Percentiles rank a stretch among this genome's conserved stretches.
Evolutionary conservation across 2,113 vertebrate genomes (phyloP).

Genomic region (Struthio camelus): DNA sequence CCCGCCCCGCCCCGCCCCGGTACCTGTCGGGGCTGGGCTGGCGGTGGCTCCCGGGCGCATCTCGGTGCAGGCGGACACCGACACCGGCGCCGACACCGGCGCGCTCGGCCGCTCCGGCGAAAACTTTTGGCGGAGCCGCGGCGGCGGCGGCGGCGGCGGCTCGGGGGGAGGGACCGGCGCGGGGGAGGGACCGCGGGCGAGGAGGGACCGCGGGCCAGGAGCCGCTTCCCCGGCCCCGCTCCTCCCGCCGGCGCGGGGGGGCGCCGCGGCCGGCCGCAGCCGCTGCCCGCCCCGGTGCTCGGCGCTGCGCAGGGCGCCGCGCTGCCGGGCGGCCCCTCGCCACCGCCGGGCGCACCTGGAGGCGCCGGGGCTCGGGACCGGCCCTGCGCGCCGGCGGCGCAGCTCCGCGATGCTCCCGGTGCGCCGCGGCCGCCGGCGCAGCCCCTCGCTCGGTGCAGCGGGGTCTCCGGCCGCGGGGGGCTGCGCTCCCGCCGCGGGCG

Average conservation of each 20-base stretch:
- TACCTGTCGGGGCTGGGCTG: slow-evolving; percentile 9
- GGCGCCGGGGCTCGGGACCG: neutral
- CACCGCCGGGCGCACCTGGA: neutral
- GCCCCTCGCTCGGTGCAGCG: too few relatives aligned
- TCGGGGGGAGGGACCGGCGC: neutral
- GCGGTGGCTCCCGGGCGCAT: slow-evolving; percentile 28
- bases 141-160: neutral
- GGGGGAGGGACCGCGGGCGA: neutral
- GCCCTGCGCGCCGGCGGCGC: neutral
- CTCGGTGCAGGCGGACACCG: neutral
- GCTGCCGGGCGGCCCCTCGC: neutral
- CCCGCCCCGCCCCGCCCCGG: neutral
- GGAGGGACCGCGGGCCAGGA: neutral
- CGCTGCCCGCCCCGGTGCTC: too few relatives aligned
- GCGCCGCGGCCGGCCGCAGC: too few relatives aligned
- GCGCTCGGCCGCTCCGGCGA: neutral
- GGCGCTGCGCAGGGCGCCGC: neutral
- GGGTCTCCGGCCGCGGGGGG: neutral
- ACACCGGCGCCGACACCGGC: neutral
- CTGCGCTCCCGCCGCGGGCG: neutral
- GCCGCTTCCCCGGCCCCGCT: neutral
- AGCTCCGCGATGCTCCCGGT: too few relatives aligned
- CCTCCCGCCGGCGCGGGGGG: neutral
- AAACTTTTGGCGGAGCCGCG: slow-evolving; percentile 57
- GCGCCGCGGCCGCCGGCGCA: too few relatives aligned